Conservation (phyloP, 1,140 invertebrate species). For the Paraescarpia echinospica region DNA sequence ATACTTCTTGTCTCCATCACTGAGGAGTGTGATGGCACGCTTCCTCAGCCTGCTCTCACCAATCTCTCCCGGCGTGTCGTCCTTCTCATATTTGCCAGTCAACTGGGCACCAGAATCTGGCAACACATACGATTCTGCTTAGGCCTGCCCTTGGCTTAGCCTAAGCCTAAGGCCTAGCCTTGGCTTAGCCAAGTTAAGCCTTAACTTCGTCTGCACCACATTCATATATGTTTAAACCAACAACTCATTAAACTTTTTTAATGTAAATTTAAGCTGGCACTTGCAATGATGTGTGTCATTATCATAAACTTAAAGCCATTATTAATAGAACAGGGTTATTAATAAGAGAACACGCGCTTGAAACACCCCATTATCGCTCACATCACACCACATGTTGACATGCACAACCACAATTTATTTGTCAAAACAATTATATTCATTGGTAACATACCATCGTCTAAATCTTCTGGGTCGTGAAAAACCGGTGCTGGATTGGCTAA, state of each 20-base stretch:
- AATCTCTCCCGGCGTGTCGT: slow-evolving; percentile 21
- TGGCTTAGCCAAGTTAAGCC: too few relatives aligned
- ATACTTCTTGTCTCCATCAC: slow-evolving; percentile 72
- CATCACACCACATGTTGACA: background rate
- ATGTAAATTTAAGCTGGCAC: too few relatives aligned
- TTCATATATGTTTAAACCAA: too few relatives aligned
- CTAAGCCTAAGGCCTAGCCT: too few relatives aligned
- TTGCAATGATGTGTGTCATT: too few relatives aligned
- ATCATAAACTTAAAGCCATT: background rate
- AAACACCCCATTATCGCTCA: background rate
- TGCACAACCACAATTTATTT: background rate
- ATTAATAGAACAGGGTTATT: slow-evolving; percentile 17
- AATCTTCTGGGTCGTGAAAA: slow-evolving; percentile 47
- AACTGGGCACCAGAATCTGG: slow-evolving; percentile 37
- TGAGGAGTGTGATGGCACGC: slow-evolving; percentile 63
- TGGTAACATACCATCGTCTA: slow-evolving; percentile 33
- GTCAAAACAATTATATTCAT: background rate
- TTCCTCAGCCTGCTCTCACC: slow-evolving; percentile 55
- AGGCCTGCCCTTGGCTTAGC: slow-evolving; percentile 5
- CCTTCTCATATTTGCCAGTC: slow-evolving; percentile 28
- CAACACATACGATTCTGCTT: slow-evolving; percentile 17
- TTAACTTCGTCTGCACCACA: too few relatives aligned
- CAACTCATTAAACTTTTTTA: too few relatives aligned
- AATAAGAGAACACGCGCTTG: background rate
- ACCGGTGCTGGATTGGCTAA: slow-evolving; percentile 42